Evolutionary conservation across 2,797 vertebrate genomes (phyloP).

Genomic region (Erpetoichthys calabaricus): DNA sequence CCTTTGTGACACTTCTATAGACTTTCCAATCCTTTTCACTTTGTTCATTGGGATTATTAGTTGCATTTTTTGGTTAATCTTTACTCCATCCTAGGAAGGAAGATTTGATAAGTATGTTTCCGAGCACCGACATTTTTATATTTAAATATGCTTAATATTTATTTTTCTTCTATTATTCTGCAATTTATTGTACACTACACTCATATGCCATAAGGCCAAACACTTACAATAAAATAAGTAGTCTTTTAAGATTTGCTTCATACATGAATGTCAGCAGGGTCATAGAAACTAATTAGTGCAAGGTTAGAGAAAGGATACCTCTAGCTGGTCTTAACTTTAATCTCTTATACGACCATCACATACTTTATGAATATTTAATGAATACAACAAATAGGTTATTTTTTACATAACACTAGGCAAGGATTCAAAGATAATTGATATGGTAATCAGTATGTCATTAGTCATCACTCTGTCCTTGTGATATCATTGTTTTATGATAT

Average conservation of each 20-base stretch:
- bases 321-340: not conserved
- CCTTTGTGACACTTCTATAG: too few relatives aligned
- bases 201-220: constrained; percentile 14
- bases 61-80: too few relatives aligned
- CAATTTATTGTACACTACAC: too few relatives aligned
- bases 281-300: constrained; percentile 2
- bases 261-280: not conserved
- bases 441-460: not conserved
- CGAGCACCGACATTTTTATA: too few relatives aligned
- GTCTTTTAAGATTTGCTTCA: constrained; percentile 27
- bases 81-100: too few relatives aligned
- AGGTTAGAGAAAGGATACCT: not conserved
- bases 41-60: not conserved
- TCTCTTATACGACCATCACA: not conserved
- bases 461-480: not conserved
- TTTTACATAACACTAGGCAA: not conserved
- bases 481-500: not conserved
- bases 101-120: too few relatives aligned
- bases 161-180: too few relatives aligned
- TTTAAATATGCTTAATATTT: too few relatives aligned
- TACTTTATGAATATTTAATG: not conserved
- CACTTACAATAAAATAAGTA: constrained; percentile 33
- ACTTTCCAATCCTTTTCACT: not conserved
- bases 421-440: not conserved
- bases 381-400: constrained; percentile 1